Evolutionary conservation across 2,888 invertebrate species (phyloP).

Genomic region (Drosophila mulleri): DNA sequence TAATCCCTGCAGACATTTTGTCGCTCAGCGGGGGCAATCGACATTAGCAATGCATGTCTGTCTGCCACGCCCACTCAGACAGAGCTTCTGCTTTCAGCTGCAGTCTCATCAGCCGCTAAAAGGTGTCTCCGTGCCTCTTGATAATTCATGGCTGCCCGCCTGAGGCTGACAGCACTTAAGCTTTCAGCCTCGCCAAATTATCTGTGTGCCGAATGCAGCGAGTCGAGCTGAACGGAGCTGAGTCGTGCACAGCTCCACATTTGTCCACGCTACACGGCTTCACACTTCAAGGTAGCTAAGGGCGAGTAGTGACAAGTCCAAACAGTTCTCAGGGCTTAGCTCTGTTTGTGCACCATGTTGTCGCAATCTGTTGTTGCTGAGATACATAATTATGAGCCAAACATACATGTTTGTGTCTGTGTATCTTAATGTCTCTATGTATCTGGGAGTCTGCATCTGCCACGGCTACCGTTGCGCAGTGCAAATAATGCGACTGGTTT

Average conservation of each 20-base stretch:
- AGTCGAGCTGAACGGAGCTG: neutral
- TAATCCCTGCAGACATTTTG: constrained; percentile 19
- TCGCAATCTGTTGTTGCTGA: constrained; percentile 54
- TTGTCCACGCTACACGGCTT: constrained; percentile 15
- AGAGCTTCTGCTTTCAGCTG: constrained; percentile 17
- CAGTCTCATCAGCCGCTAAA: constrained; percentile 7
- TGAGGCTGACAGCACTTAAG: constrained; percentile 36
- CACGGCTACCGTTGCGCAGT: constrained; percentile 66
- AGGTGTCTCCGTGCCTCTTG: constrained; percentile 29
- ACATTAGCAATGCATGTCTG: constrained; percentile 35
- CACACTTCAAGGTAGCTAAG: constrained; percentile 43
- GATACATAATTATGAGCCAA: constrained; percentile 33
- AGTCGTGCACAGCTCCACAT: constrained; percentile 23
- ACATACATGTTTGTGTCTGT: neutral
- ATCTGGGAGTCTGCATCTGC: constrained; percentile 30
- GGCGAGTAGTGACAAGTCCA: constrained; percentile 39
- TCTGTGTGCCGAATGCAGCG: constrained; percentile 43
- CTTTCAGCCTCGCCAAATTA: constrained; percentile 51
- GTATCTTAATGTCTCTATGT: constrained; percentile 11
- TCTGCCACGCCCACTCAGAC: constrained; percentile 36
- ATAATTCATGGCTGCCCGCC: constrained; percentile 35
- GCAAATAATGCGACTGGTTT: constrained; percentile 71
- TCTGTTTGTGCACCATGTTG: constrained; percentile 46
- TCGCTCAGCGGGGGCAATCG: constrained; percentile 24
- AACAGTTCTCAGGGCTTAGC: constrained; percentile 36